Evolutionary conservation across 1,140 invertebrate genomes (phyloP).

Genomic region (Drosophila kurseongensis): DNA sequence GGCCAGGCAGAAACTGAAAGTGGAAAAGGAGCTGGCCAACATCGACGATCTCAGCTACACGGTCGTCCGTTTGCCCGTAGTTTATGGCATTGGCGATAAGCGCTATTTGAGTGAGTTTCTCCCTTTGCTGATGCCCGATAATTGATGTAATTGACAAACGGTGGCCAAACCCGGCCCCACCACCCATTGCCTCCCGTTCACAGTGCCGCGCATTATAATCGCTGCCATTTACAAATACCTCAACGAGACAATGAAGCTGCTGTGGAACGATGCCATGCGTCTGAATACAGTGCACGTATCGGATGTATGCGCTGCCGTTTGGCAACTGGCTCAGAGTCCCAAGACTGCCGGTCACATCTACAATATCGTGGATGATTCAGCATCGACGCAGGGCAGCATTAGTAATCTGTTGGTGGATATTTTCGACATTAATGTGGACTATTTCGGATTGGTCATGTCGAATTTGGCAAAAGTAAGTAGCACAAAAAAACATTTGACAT

Average conservation of each 20-base stretch:
- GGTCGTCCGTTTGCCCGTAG: slow-evolving; percentile 92
- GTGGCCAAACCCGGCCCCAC: slow-evolving; percentile 20
- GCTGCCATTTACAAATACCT: slow-evolving; percentile 95
- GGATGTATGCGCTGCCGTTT: slow-evolving; percentile 93
- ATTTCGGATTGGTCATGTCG: slow-evolving; percentile 92
- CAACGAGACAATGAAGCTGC: slow-evolving; percentile 94
- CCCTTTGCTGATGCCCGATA: slow-evolving; percentile 18
- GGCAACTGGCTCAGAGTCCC: slow-evolving; percentile 85
- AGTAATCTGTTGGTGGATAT: slow-evolving; percentile 92
- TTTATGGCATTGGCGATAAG: slow-evolving; percentile 94
- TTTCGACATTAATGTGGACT: slow-evolving; percentile 94
- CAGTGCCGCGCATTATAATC: slow-evolving; percentile 93
- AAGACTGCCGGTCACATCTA: slow-evolving; percentile 88
- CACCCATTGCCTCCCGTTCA: slow-evolving; percentile 51
- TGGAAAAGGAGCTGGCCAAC: slow-evolving; percentile 91
- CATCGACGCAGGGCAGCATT: slow-evolving; percentile 93
- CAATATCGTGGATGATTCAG: slow-evolving; percentile 92
- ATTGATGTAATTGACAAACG: slow-evolving; percentile 38
- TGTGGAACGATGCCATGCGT: slow-evolving; percentile 93
- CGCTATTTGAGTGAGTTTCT: slow-evolving; percentile 90
- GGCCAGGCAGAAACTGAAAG: slow-evolving; percentile 92
- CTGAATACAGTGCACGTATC: slow-evolving; percentile 95
- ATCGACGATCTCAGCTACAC: slow-evolving; percentile 89
- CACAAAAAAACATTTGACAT: too few relatives aligned
- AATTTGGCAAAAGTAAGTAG: slow-evolving; percentile 88